Base-by-base conservation (phyloP, 2,113 vertebrate species). In the Noctilio leporinus region DNA sequence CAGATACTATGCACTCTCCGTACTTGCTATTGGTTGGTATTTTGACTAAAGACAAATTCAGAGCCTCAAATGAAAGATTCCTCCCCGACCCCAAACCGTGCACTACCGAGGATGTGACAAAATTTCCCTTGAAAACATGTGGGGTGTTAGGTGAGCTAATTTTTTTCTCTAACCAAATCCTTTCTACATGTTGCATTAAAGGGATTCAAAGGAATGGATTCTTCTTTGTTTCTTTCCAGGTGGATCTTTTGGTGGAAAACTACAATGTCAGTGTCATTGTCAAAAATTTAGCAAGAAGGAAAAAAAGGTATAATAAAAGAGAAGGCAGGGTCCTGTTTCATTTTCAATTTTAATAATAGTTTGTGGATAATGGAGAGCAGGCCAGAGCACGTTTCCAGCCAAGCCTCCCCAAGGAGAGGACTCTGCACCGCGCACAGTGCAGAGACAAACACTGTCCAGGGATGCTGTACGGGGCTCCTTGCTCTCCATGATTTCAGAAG, bases 341-440 rank as follows among this genome's bases (percentile, higher is more conserved):
- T 53, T 75, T 89, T 97, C 57, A 87, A 84, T 86, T 85, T 90
- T 94, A 95, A 82, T 87, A 76, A 40, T 59, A 77, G 59, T 67
- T 62, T n/a, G 19, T 95, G 72, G 51, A 64, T 90, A 93, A 90
- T 38, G 40, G 87, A 95, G 67, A 67, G 89, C 69, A 69, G 92
- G 87, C 86, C 95, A 53, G 16, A 30, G 19, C 33, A 20, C 26
- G 28, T 62, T 72, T 67, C 53, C 30, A 82, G 62, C 47, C 38
- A 22, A 84, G 47, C 15, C n/a, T 53, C 10, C n/a, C n/a, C n/a
- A n/a, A n/a, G n/a, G n/a, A n/a, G n/a, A n/a, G n/a, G n/a, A n/a
- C n/a, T 89, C 91, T 83, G 30, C 22, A 33, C n/a, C 53, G 26
- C 16, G 4, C 67, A 53, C 73, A 53, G 55, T 45, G 26, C n/a